These are phyloP conservation scores for Gonocerus acuteangulatus DNA, from an alignment of 2,888 invertebrate genomes.

Conservation along the genomic window DNA sequence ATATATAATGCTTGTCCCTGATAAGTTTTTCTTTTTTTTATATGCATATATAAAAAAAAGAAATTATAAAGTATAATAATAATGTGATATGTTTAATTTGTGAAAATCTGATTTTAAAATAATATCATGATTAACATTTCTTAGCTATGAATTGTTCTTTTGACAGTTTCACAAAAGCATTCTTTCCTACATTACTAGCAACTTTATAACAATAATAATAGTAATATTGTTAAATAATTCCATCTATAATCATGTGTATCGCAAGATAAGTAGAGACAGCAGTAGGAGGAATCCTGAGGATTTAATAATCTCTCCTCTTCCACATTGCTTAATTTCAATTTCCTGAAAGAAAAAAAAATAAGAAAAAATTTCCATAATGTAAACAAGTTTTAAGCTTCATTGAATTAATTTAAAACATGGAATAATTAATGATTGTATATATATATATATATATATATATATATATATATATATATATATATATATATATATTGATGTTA, in stretches of 20 bases:
- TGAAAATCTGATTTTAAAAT: slow-evolving; percentile 23
- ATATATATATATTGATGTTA: no score
- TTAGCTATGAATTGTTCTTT: slow-evolving; percentile 19
- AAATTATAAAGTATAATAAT: slow-evolving; percentile 26
- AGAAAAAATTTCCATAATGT: no score
- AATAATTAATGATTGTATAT: neutral
- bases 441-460: neutral
- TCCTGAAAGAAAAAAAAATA: slow-evolving; percentile 46
- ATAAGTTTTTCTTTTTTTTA: slow-evolving; percentile 7
- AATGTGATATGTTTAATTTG: slow-evolving; percentile 32
- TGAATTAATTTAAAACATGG: no score
- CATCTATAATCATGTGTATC: slow-evolving; percentile 30
- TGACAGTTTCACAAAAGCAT: slow-evolving; percentile 29
- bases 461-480: no score
- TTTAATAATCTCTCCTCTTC: slow-evolving; percentile 43
- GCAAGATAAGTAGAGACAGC: slow-evolving; percentile 21
- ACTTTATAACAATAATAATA: slow-evolving; percentile 33
- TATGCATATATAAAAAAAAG: slow-evolving; percentile 5
- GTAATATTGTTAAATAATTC: slow-evolving; percentile 23
- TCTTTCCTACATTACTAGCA: slow-evolving; percentile 30
- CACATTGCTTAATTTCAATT: slow-evolving; percentile 59
- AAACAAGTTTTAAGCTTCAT: no score
- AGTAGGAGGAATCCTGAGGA: slow-evolving; percentile 29
- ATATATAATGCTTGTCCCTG: slow-evolving; percentile 21
- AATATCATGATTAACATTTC: slow-evolving; percentile 25